phyloP scores from a whole-genome alignment of 37 sponge, comb jelly and placozoan species.

The Haliclona indistincta region DNA sequence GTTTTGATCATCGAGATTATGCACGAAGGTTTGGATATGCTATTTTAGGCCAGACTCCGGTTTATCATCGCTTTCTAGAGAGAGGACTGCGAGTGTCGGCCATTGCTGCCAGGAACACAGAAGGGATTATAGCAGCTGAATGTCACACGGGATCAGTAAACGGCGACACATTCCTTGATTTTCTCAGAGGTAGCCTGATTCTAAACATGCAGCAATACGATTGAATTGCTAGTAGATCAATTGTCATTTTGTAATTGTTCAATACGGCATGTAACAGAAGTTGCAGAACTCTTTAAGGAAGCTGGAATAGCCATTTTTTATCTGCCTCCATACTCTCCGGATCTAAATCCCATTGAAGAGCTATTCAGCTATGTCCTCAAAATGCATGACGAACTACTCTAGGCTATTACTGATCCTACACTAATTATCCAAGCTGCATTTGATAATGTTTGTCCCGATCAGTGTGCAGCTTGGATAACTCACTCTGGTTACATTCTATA shows the following conservation, averaged over 20 bases:
- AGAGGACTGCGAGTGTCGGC: slow-evolving; percentile 32
- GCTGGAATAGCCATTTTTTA: too few species aligned
- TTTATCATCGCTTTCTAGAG: slow-evolving; percentile 25
- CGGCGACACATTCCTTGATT: slow-evolving; percentile 39
- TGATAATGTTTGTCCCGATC: too few species aligned
- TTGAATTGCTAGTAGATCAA: slow-evolving; percentile 24
- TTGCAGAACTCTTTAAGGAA: too few species aligned
- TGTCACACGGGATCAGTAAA: slow-evolving; percentile 24
- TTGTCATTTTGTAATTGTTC: slow-evolving; percentile 36
- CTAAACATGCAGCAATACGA: slow-evolving; percentile 41
- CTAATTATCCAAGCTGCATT: too few species aligned
- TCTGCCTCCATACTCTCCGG: slow-evolving; percentile 48
- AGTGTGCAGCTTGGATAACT: too few species aligned
- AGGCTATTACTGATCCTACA: too few species aligned
- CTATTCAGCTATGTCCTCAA: slow-evolving; percentile 27
- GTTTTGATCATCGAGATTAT: slow-evolving; percentile 10
- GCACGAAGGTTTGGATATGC: slow-evolving; percentile 32
- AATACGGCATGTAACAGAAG: too few species aligned
- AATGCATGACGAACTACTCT: too few species aligned
- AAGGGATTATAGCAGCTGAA: slow-evolving; percentile 29
- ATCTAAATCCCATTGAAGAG: slow-evolving; percentile 45
- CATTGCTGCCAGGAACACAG: slow-evolving; percentile 26
- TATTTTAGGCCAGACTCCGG: slow-evolving; percentile 10
- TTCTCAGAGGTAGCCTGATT: slow-evolving; percentile 34
- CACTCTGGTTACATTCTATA: too few species aligned